Conservation (phyloP, 2,888 invertebrate genomes). For the Protonemura montana region DNA sequence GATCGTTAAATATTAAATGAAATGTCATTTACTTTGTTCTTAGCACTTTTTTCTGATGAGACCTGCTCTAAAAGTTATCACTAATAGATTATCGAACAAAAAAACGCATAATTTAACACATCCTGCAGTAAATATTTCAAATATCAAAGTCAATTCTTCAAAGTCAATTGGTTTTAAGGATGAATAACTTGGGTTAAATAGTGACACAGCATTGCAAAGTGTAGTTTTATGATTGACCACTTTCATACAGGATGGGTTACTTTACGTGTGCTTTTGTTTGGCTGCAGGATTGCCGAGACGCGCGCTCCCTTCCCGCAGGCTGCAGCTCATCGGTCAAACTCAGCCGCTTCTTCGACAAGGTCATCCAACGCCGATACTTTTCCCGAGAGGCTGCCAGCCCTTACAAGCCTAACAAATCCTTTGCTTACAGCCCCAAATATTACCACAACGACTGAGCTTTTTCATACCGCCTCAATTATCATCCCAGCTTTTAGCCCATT, state of each 20-base stretch:
- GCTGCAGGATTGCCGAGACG: constrained; percentile 66
- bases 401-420: constrained; percentile 56
- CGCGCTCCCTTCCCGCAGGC: constrained; percentile 88
- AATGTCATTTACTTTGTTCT: no score
- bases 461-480: background rate
- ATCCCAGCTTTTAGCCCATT: background rate
- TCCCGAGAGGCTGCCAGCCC: constrained; percentile 61
- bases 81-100: no score
- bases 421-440: constrained; percentile 61
- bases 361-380: constrained; percentile 66
- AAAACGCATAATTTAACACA: background rate
- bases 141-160: background rate
- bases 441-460: constrained; percentile 64
- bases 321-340: constrained; percentile 94
- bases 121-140: background rate
- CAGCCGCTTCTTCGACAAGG: constrained; percentile 92
- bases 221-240: background rate
- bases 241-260: constrained; percentile 22
- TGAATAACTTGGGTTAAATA: background rate
- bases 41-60: no score
- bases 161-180: background rate
- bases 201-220: background rate
- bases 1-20: no score
- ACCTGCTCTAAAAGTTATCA: background rate
- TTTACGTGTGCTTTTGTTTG: constrained; percentile 45